Percentiles rank a stretch among this genome's conserved stretches.
These are phyloP conservation scores for Acrocephalus scirpaceus DNA, from an alignment of 2,797 vertebrate genomes.

Conservation along the genomic window DNA sequence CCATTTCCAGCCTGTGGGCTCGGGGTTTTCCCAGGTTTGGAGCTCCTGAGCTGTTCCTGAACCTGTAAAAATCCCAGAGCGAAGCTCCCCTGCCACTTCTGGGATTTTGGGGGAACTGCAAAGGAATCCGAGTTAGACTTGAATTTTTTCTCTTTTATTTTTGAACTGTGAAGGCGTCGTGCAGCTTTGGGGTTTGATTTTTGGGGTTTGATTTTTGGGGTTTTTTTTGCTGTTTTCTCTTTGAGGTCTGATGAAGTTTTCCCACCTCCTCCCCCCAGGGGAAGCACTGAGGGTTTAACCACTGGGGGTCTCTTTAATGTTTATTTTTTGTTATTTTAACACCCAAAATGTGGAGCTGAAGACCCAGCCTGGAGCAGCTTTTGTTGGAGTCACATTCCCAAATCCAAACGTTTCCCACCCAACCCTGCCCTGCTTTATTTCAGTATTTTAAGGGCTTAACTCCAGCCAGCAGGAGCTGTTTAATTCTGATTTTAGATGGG, in stretches of 20 bases:
- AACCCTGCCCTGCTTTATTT: neutral
- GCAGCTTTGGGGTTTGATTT: neutral
- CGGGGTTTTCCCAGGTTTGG: fast-evolving
- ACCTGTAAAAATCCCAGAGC: fast-evolving
- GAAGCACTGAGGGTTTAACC: neutral
- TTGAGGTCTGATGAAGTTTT: neutral
- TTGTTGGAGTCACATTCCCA: fast-evolving
- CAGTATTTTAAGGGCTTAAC: neutral
- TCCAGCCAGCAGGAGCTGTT: neutral
- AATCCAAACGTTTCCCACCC: fast-evolving
- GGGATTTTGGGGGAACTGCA: neutral
- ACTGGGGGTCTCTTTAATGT: fast-evolving
- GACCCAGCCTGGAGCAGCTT: neutral
- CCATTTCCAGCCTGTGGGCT: fast-evolving
- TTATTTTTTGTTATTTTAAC: neutral
- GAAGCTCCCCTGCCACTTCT: fast-evolving
- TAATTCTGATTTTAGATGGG: fast-evolving
- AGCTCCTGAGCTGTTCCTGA: neutral
- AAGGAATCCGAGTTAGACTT: neutral
- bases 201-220: no score
- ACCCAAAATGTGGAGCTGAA: neutral
- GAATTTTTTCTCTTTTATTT: neutral
- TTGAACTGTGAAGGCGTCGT: neutral
- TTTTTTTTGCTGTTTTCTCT: fast-evolving
- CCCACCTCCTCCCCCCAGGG: neutral